Evolutionary conservation across 2,888 invertebrate species (phyloP), one percentile per base, ranked within the genome.

Genomic region (Heterodera filipjevi): DNA sequence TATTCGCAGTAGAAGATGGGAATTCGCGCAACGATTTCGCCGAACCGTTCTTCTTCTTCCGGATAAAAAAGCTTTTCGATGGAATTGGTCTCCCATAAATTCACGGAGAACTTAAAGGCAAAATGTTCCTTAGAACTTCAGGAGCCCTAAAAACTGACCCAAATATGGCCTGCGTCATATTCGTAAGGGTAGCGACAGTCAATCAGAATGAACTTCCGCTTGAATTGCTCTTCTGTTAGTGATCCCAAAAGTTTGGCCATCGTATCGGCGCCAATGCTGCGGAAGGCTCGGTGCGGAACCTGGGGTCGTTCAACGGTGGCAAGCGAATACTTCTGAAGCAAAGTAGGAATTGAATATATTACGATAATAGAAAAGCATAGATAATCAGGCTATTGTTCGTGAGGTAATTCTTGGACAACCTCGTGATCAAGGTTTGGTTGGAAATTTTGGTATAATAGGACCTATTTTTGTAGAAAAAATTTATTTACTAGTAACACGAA

Each of bases 1-100:
- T 96, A 99, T 90, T 99, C 98, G 91, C 99, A 99, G 90, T 99
- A 98, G 90, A 99, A 97, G 71, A 99, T 93, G 68, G 98, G 91
- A 72, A 97, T 93, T 82, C 75, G 78, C 44, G 66, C 53, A 32
- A 76, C 71, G 46, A 79, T 75, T 33, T 73, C 66, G 3, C 33
- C 27, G 49, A 80, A 83, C n/a, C 71, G 66, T n/a, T 66, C 68
- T 12, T 79, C 79, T 22, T 53, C 71, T 35, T 79, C 79, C 44
- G 80, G 71, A 33, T 79, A 85, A 72, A 85, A 85, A 5, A 79
- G 46, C n/a, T 66, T 27, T 19, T 72, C 59, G 30, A 85, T 71
- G 32, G 75, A 70, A 0, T 32, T 27, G 6, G 79, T 59, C 44
- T 85, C 82, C 79, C 77, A 82, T 10, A 84, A 70, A 72, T 85